Conservation (phyloP, 2,888 invertebrate genomes). For the Meteorus cinctellus region DNA sequence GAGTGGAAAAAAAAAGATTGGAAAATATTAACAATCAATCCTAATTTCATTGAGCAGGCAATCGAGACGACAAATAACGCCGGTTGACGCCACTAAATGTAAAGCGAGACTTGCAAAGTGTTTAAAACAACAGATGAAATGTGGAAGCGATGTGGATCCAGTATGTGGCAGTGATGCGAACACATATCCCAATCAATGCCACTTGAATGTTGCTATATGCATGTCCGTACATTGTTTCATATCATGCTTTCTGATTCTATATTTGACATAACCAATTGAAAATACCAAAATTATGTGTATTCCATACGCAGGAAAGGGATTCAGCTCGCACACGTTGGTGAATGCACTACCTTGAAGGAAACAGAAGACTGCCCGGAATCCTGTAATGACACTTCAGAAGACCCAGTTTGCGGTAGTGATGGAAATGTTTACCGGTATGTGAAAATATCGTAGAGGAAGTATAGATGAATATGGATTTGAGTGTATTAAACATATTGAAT, state of each 20-base stretch:
- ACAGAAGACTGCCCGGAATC: conserved; percentile 79
- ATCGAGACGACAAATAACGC: conserved; percentile 78
- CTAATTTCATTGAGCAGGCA: conserved; percentile 56
- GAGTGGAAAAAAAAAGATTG: not conserved
- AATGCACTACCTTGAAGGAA: conserved; percentile 84
- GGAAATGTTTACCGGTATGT: conserved; percentile 88
- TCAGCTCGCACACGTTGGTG: conserved; percentile 90
- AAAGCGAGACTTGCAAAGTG: conserved; percentile 84
- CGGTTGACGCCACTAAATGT: conserved; percentile 88
- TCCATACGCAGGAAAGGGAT: conserved; percentile 81
- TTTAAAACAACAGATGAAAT: conserved; percentile 82
- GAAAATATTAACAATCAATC: not conserved
- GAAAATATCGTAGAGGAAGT: conserved; percentile 14
- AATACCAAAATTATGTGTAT: not conserved
- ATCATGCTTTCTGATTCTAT: not conserved
- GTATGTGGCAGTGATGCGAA: conserved; percentile 93
- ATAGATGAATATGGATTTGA: not conserved
- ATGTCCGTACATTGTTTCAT: conserved; percentile 77
- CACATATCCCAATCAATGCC: conserved; percentile 89
- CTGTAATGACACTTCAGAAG: conserved; percentile 77
- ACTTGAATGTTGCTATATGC: conserved; percentile 88
- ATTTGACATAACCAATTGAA: not conserved
- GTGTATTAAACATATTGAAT: not conserved
- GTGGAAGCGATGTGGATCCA: conserved; percentile 80
- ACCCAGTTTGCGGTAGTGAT: conserved; percentile 92